A percentile compares a stretch with the other conserved stretches of the same genome.
phyloP scores from a whole-genome alignment of 1,140 invertebrate species.

The Dryas iulia region DNA sequence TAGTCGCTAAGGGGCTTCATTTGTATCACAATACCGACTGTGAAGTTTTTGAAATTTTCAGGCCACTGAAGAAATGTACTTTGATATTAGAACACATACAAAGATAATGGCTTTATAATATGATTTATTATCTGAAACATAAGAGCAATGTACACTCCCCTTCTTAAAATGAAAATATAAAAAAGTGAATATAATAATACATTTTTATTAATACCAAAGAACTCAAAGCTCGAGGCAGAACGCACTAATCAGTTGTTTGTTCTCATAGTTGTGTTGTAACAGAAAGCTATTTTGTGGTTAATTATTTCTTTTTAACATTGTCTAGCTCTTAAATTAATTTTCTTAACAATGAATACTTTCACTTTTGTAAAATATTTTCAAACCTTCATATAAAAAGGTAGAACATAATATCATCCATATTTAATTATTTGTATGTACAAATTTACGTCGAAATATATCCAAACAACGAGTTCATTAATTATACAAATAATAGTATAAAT shows the following conservation, averaged over 20 bases:
- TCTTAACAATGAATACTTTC: neutral
- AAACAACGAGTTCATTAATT: too few species aligned
- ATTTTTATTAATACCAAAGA: neutral
- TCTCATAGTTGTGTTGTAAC: constrained; percentile 1
- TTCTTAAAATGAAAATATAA: neutral
- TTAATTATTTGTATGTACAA: too few species aligned
- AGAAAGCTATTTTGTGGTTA: neutral
- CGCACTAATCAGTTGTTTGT: constrained; percentile 1
- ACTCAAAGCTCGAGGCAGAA: neutral
- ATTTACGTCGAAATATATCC: too few species aligned
- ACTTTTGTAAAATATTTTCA: neutral
- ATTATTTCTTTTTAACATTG: neutral
- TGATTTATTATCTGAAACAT: too few species aligned
- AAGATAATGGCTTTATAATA: too few species aligned
- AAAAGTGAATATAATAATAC: neutral
- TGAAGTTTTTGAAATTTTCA: too few species aligned
- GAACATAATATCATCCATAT: neutral
- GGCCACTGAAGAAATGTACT: too few species aligned
- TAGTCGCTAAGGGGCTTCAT: too few species aligned
- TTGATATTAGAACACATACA: too few species aligned
- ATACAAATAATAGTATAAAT: too few species aligned
- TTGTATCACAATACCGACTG: too few species aligned
- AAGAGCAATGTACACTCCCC: neutral
- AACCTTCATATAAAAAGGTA: neutral
- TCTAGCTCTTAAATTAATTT: neutral